A percentile compares a stretch with the other conserved stretches of the same genome.
Conservation (phyloP, 2,113 vertebrate genomes). For the Megalops atlanticus region DNA sequence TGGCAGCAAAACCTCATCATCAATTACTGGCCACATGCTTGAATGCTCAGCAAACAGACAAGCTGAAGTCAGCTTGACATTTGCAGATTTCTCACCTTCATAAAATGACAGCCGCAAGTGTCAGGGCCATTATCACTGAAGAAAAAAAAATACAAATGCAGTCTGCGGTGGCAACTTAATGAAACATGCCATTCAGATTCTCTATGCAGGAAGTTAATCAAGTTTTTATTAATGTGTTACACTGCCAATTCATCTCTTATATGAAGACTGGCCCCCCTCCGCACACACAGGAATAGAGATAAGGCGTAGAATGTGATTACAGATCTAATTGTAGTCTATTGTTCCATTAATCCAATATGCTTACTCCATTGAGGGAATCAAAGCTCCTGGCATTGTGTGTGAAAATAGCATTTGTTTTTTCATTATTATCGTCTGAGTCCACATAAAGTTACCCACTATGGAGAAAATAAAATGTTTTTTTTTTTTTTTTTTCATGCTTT, state of each 20-base stretch:
- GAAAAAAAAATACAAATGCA: slow-evolving; percentile 2
- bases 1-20: background rate
- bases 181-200: slow-evolving; percentile 47
- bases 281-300: slow-evolving; percentile 41
- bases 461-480: no score
- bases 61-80: background rate
- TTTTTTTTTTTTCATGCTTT: no score
- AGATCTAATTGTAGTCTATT: slow-evolving; percentile 64
- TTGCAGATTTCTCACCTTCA: background rate
- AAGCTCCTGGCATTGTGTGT: slow-evolving; percentile 48
- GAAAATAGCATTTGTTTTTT: slow-evolving; percentile 43
- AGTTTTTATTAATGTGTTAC: slow-evolving; percentile 63
- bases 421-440: background rate
- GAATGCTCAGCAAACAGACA: background rate
- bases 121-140: background rate
- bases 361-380: slow-evolving; percentile 53
- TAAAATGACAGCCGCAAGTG: background rate
- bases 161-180: slow-evolving; percentile 38
- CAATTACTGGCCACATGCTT: background rate
- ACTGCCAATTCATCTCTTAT: slow-evolving; percentile 56
- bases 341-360: slow-evolving; percentile 61
- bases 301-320: slow-evolving; percentile 50
- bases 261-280: slow-evolving; percentile 23
- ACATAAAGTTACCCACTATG: background rate
- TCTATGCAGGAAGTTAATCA: slow-evolving; percentile 59